Percentiles rank a stretch among this genome's conserved stretches.
phyloP scores from a whole-genome alignment of 2,888 invertebrate species.

The Philaethria dido region DNA sequence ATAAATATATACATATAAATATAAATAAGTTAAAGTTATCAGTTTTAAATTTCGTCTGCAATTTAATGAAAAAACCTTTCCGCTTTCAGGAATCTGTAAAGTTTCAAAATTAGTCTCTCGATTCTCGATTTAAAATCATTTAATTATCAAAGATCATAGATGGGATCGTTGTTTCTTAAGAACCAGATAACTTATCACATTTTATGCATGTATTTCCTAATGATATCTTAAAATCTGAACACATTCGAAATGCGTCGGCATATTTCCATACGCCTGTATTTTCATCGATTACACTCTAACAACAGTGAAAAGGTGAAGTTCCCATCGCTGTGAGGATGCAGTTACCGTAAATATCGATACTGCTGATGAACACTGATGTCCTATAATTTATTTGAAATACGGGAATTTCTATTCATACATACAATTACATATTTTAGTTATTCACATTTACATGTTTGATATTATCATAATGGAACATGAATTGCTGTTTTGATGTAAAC shows the following conservation, averaged over 20 bases:
- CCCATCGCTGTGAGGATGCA: constrained; percentile 24
- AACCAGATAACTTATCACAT: constrained; percentile 7
- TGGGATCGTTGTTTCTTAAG: background rate
- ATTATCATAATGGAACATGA: constrained; percentile 48
- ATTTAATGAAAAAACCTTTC: too few species aligned
- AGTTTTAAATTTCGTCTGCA: too few species aligned
- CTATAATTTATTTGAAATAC: constrained; percentile 34
- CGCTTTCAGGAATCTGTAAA: background rate
- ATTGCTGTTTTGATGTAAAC: constrained; percentile 15
- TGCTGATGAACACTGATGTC: constrained; percentile 26
- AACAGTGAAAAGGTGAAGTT: constrained; percentile 18
- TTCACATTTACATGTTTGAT: constrained; percentile 52
- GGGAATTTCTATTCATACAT: constrained; percentile 37
- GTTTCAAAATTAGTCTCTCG: background rate
- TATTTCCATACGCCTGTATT: constrained; percentile 8
- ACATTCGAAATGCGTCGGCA: background rate
- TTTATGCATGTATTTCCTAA: constrained; percentile 8
- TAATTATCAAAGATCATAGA: background rate
- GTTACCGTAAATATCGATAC: constrained; percentile 34
- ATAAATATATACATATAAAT: background rate
- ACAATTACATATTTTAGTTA: constrained; percentile 42
- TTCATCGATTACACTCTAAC: constrained; percentile 20
- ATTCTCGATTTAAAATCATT: background rate
- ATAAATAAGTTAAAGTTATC: too few species aligned
- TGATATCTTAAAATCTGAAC: constrained; percentile 9